phyloP scores from a whole-genome alignment of 92 coral and sea anemone genomes.

The Micromussa lordhowensis region DNA sequence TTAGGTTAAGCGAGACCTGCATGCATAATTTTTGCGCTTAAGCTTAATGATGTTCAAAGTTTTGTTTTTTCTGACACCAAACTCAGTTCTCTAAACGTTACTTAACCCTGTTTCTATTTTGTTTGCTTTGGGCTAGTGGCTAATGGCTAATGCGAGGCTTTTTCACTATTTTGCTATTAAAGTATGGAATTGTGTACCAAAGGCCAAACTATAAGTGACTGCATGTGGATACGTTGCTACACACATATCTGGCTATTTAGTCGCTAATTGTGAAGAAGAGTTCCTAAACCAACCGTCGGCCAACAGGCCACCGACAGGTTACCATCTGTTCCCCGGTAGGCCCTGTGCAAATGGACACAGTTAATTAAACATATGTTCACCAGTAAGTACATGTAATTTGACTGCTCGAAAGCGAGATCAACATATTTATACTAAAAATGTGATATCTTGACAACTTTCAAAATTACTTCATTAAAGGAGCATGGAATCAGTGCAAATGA shows the following conservation, averaged over 20 bases:
- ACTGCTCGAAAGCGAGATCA: background rate
- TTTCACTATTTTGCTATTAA: no score
- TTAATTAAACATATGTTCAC: background rate
- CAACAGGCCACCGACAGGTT: no score
- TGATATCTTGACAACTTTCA: background rate
- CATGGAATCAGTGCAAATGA: conserved; percentile 97
- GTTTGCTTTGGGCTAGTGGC: background rate
- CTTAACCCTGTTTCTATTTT: no score
- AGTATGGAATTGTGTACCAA: no score
- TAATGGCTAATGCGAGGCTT: background rate
- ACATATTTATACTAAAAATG: background rate
- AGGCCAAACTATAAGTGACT: background rate
- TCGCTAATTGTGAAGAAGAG: no score
- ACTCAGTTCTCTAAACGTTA: background rate
- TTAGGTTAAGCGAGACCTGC: background rate
- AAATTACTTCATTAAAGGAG: conserved; percentile 60
- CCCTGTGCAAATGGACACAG: background rate
- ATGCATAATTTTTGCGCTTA: no score
- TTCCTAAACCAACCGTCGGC: no score
- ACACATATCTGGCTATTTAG: no score
- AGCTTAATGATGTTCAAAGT: background rate
- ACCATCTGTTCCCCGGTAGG: background rate
- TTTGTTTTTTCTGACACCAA: background rate
- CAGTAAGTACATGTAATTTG: no score
- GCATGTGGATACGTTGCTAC: background rate